Conservation (phyloP, 1,140 invertebrate species). For the Lepidostoma basale region DNA sequence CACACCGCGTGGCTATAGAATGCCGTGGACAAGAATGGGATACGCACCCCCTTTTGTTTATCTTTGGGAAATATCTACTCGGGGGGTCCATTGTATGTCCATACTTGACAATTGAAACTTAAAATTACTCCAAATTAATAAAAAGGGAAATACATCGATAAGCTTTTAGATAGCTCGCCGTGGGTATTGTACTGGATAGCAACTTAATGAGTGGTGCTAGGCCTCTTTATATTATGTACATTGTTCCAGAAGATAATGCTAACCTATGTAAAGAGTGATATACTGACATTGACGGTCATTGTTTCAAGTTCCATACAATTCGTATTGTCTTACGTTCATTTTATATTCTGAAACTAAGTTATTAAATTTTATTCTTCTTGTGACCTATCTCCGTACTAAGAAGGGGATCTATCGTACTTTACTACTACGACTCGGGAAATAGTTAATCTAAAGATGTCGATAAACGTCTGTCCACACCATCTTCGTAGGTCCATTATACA, state of each 20-base stretch:
- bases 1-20: neutral
- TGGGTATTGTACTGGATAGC: neutral
- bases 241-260: slow-evolving; percentile 11
- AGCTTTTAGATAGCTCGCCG: slow-evolving; percentile 11
- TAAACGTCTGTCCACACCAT: no score
- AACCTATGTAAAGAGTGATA: neutral
- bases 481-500: no score
- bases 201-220: slow-evolving; percentile 15
- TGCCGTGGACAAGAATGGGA: slow-evolving; percentile 41
- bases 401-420: no score
- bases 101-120: slow-evolving; percentile 45
- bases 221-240: slow-evolving; percentile 14
- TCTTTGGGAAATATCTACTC: slow-evolving; percentile 43
- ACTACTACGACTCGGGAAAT: no score
- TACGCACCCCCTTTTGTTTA: slow-evolving; percentile 40
- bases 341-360: no score
- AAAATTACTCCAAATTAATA: slow-evolving; percentile 44
- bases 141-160: slow-evolving; percentile 38
- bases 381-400: no score
- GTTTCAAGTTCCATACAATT: neutral
- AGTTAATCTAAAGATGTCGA: no score
- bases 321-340: no score
- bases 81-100: slow-evolving; percentile 30
- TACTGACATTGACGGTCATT: slow-evolving; percentile 1
- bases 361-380: no score